Evolutionary conservation across 1,140 invertebrate species (phyloP).

Genomic region (Lasaia peninsularis): DNA sequence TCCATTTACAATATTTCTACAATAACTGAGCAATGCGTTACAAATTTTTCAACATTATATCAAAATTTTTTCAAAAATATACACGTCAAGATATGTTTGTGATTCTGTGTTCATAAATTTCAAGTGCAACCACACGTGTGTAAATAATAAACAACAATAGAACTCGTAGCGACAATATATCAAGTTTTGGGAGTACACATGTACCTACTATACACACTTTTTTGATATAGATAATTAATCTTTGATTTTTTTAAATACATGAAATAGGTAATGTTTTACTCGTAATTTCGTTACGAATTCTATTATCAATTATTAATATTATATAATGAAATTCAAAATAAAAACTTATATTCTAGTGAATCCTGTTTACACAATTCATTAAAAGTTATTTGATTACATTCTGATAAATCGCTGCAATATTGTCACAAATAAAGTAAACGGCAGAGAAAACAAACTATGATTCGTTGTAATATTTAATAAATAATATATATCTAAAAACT

Average conservation of each 20-base stretch:
- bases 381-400: slow-evolving; percentile 7
- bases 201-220: too few relatives aligned
- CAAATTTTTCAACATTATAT: slow-evolving; percentile 22
- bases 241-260: too few relatives aligned
- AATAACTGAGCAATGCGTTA: slow-evolving; percentile 38
- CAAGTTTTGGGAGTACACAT: too few relatives aligned
- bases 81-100: slow-evolving; percentile 30
- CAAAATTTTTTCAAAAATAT: slow-evolving; percentile 24
- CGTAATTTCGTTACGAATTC: neutral
- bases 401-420: slow-evolving; percentile 6
- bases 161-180: too few relatives aligned
- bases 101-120: neutral
- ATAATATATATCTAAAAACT: slow-evolving; percentile 70
- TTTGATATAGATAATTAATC: too few relatives aligned
- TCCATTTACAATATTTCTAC: slow-evolving; percentile 36
- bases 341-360: neutral
- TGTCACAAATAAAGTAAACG: slow-evolving; percentile 26
- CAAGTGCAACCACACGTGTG: neutral
- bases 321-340: neutral
- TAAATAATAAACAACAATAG: too few relatives aligned
- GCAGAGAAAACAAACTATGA: slow-evolving; percentile 30
- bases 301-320: neutral
- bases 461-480: slow-evolving; percentile 60
- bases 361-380: neutral
- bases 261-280: too few relatives aligned